Conservation (phyloP, 2,797 vertebrate genomes). For the Lepus oiostolus region DNA sequence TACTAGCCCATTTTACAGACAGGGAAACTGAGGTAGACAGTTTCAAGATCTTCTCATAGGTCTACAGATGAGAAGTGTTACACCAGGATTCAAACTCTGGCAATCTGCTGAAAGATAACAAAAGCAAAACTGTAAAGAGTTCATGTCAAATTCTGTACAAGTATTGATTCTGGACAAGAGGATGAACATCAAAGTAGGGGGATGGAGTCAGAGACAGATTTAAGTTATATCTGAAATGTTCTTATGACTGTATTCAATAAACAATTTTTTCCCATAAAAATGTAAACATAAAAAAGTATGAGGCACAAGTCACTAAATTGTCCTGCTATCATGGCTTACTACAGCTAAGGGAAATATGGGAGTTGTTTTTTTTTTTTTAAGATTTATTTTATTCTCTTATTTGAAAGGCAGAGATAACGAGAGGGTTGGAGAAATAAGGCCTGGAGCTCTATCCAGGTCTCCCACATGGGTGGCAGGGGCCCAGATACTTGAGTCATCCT, state of each 20-base stretch:
- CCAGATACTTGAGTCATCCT: too few relatives aligned
- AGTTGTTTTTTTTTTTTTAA: too few relatives aligned
- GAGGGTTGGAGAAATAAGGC: too few relatives aligned
- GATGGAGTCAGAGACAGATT: neutral
- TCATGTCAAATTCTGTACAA: neutral
- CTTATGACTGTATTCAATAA: conserved; percentile 7
- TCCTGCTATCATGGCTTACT: neutral
- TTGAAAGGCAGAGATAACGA: too few relatives aligned
- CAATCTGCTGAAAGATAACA: neutral
- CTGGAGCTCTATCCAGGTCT: too few relatives aligned
- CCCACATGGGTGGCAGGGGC: too few relatives aligned
- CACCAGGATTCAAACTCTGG: conserved; percentile 5
- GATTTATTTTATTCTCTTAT: too few relatives aligned
- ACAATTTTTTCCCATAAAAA: neutral
- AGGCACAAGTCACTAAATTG: neutral
- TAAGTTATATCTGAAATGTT: neutral
- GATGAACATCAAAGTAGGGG: neutral
- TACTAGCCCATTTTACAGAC: neutral
- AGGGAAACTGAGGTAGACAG: neutral
- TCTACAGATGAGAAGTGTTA: neutral
- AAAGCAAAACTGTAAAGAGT: conserved; percentile 8
- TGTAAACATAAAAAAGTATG: neutral
- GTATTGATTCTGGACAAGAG: conserved; percentile 9
- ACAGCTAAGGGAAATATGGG: neutral
- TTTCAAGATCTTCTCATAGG: conserved; percentile 29